These are phyloP conservation scores for Penaeus japonicus DNA, from an alignment of 1,140 invertebrate species.

Conservation along the genomic window DNA sequence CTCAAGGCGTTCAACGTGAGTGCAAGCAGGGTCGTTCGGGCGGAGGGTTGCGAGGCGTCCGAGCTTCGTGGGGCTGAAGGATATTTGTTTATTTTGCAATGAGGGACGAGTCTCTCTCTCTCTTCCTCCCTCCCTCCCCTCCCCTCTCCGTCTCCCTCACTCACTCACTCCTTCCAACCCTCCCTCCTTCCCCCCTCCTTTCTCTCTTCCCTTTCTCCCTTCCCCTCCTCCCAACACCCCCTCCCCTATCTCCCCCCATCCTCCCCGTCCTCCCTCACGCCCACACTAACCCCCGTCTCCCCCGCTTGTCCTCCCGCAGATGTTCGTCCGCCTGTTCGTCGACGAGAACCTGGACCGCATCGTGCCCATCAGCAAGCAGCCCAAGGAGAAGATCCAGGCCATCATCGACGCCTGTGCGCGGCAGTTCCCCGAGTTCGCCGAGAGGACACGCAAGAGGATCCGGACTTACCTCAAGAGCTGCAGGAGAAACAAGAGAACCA, in stretches of 20 bases:
- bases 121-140: not conserved
- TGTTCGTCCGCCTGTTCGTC: slow-evolving; percentile 96
- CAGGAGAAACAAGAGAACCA: slow-evolving; percentile 88
- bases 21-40: slow-evolving; percentile 45
- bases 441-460: slow-evolving; percentile 91
- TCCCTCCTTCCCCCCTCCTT: not conserved
- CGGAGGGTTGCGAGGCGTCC: no score
- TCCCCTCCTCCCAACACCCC: not conserved
- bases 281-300: slow-evolving; percentile 24
- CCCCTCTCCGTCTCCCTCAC: not conserved
- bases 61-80: no score
- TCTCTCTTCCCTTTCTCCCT: slow-evolving; percentile 16
- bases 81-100: not conserved
- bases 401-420: slow-evolving; percentile 96
- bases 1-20: slow-evolving; percentile 97
- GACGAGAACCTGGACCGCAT: slow-evolving; percentile 96
- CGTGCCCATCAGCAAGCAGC: slow-evolving; percentile 96
- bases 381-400: slow-evolving; percentile 96
- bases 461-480: slow-evolving; percentile 96
- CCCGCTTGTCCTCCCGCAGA: slow-evolving; percentile 70
- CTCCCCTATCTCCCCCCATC: not conserved
- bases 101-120: no score
- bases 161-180: not conserved
- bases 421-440: slow-evolving; percentile 96
- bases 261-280: not conserved